These are phyloP conservation scores for Mormyrus iriodes DNA, from an alignment of 2,113 vertebrate genomes.

Conservation along the genomic window DNA sequence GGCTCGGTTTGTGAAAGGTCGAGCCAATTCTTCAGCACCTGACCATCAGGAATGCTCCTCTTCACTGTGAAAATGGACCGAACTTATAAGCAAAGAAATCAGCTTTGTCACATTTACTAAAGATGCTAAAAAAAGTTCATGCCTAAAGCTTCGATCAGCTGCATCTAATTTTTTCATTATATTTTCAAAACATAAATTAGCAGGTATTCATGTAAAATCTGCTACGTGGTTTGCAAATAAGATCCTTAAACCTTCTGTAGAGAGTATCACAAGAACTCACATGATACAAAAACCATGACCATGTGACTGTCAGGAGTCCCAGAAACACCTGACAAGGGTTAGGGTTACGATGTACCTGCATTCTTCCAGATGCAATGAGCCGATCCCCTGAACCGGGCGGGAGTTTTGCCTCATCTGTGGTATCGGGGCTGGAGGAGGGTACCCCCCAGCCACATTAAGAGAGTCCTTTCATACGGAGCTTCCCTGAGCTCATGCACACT, in stretches of 20 bases:
- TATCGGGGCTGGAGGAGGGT: neutral
- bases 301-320: neutral
- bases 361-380: neutral
- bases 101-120: conserved; percentile 35
- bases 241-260: neutral
- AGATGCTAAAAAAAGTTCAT: conserved; percentile 34
- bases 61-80: conserved; percentile 42
- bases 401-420: neutral
- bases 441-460: neutral
- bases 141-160: neutral
- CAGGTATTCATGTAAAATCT: neutral
- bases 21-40: conserved; percentile 55
- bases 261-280: neutral
- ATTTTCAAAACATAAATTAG: neutral
- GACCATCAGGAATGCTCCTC: conserved; percentile 45
- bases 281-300: neutral
- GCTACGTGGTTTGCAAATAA: neutral
- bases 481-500: neutral
- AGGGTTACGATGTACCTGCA: neutral
- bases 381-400: neutral
- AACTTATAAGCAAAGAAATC: conserved; percentile 47
- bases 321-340: neutral
- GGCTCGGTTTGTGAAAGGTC: conserved; percentile 40
- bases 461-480: neutral
- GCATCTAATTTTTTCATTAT: conserved; percentile 34